Evolutionary conservation across 2,797 vertebrate species (phyloP), one percentile per base, ranked within the genome.

Genomic region (Oryzias sinensis): DNA sequence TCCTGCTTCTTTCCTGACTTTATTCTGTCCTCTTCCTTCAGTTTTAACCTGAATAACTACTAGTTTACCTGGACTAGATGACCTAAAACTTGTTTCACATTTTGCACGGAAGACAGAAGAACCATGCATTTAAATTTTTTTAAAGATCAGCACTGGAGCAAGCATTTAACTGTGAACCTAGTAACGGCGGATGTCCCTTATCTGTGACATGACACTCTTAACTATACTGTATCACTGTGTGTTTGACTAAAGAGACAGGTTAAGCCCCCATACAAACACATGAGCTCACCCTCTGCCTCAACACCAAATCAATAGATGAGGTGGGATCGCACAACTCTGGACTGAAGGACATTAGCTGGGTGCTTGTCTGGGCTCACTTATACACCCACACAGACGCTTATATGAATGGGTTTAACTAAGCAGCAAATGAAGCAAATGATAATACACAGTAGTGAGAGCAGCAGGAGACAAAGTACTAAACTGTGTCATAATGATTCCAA

Each of bases 261-360:
- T 51, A 40, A 41, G 24, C 6, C 42, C 43, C 50, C 42, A 54
- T 44, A 49, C 45, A 58, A n/a, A 65, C 49, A 53, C 45, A 48
- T 43, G 62, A 55, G 9, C 63, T 45, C 63, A 53, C 17, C 56
- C 67, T 81, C 82, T 89, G 87, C 89, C 80, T 88, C 84, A 87
- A 81, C 73, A 53, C 57, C 66, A 79, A 83, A 86, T 88, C 86
- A 88, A 88, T 89, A 82, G 48, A 53, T 62, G 75, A 72, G 78
- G 64, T 74, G 55, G 57, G 49, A 76, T 68, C 77, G 81, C 68
- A 75, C 74, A 49, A 65, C 62, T 75, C 66, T 75, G 56, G 77
- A 58, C 33, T 72, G 46, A 88, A 80, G 82, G 79, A 69, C 81
- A 72, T 72, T 56, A 68, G 57, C 56, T 70, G 54, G 63, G 56